Base-by-base conservation (phyloP, 2,113 vertebrate genomes). In the Carollia perspicillata region DNA sequence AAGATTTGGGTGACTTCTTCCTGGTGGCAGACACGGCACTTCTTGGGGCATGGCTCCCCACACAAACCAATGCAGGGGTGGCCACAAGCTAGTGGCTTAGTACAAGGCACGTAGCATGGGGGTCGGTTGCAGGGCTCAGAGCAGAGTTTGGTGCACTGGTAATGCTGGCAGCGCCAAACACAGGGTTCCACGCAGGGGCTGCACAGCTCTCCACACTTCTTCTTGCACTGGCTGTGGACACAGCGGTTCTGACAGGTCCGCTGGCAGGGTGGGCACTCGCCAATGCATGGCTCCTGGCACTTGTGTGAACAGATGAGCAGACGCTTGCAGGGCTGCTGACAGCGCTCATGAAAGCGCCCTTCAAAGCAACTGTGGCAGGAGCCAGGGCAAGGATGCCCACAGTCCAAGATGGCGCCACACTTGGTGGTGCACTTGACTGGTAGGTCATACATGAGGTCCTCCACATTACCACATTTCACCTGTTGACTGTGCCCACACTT, bases 21-120 rank as follows among this genome's bases (percentile, higher is more conserved):
- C 0, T 0, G 97, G 93, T 99, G 22, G 95, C 99, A 99, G 44
- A 98, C 81, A 33, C 99, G 99, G 95, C 99, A 99, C 97, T 99
- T 99, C 30, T 89, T 95, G 30, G 99, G 99, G 79, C 99, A 99
- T 4, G 98, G 99, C 78, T 99, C 99, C 89, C 99, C 99, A 44
- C 99, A 99, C 2, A 99, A 96, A 53, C 99, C 99, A 26, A 98
- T 99, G 95, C 99, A 99, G 0, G 98, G 98, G 94, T 99, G 99
- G 17, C 99, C 98, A 23, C 99, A 99, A 26, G 7, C 18, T 90
- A 99, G 98, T 3, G 63, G 51, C 91, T 99, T 97, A 7, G 96
- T 71, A 96, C 99, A 99, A 53, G 99, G 99, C 84, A 98, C 95
- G 0, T 98, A 97, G 96, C 99, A 99, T 0, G 99, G 99, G 4